Conservation (phyloP, 1,140 invertebrate species). For the Drosophila paulistorum region DNA sequence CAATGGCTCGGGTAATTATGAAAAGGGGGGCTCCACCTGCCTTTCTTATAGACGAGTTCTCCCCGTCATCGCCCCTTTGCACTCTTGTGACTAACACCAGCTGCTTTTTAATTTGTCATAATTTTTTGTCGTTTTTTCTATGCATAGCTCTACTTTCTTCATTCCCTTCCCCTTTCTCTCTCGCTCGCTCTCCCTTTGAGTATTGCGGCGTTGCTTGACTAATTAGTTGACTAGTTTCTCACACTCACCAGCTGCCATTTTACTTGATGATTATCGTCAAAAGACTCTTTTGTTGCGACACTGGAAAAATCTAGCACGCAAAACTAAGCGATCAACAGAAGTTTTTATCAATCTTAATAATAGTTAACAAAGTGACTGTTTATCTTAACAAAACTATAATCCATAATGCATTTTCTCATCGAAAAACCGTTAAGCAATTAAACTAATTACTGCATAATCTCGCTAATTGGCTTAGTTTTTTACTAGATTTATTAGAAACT, state of each 20-base stretch:
- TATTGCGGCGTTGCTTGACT: conserved; percentile 14
- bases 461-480: no score
- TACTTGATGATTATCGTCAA: not conserved
- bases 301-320: not conserved
- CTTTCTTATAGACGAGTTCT: conserved; percentile 43
- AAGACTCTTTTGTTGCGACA: not conserved
- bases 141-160: conserved; percentile 2
- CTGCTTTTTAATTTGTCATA: conserved; percentile 72
- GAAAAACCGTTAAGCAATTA: no score
- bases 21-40: conserved; percentile 37
- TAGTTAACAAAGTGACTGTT: no score
- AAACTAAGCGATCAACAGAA: conserved; percentile 3
- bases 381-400: no score
- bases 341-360: not conserved
- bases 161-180: not conserved
- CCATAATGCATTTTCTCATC: no score
- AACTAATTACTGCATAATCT: no score
- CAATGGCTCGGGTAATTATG: conserved; percentile 61
- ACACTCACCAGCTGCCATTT: conserved; percentile 10
- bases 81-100: not conserved
- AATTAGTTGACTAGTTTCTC: conserved; percentile 32
- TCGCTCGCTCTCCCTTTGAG: not conserved
- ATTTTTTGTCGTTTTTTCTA: conserved; percentile 37
- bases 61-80: not conserved
- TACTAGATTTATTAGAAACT: no score